A percentile compares a stretch with the other conserved stretches of the same genome.
Conservation (phyloP, 2,113 vertebrate species). For the Dasyprocta punctata region DNA sequence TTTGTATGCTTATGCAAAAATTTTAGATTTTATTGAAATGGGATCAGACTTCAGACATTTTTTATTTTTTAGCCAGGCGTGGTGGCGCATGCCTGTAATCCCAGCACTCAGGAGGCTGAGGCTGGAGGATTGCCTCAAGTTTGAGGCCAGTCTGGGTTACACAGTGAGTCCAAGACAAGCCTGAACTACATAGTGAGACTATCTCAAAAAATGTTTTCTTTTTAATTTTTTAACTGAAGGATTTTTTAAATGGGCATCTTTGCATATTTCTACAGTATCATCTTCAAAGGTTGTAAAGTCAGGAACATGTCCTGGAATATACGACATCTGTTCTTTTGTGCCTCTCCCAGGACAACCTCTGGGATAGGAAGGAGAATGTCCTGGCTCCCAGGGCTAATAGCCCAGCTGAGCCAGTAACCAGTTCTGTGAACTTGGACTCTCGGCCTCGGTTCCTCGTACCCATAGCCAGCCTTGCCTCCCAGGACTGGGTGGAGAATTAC, state of each 20-base stretch:
- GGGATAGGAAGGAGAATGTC: not conserved
- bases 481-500: not conserved
- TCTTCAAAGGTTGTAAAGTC: not conserved
- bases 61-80: not conserved
- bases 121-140: not conserved
- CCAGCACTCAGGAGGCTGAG: not conserved
- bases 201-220: not conserved
- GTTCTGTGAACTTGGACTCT: not conserved
- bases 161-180: not conserved
- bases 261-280: not conserved
- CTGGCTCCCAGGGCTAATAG: not conserved
- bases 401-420: not conserved
- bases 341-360: not conserved
- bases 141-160: not conserved
- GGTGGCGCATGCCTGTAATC: not conserved
- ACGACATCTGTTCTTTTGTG: not conserved
- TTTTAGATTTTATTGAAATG: constrained; percentile 47
- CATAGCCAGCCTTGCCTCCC: not conserved
- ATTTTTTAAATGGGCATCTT: not conserved
- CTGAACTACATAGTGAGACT: not conserved
- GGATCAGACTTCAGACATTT: not conserved
- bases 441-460: not conserved
- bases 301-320: not conserved
- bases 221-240: not conserved
- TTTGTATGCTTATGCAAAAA: not conserved